Evolutionary conservation across 2,113 vertebrate species (phyloP), one percentile per base, ranked within the genome.

Genomic region (Muntiacus reevesi): DNA sequence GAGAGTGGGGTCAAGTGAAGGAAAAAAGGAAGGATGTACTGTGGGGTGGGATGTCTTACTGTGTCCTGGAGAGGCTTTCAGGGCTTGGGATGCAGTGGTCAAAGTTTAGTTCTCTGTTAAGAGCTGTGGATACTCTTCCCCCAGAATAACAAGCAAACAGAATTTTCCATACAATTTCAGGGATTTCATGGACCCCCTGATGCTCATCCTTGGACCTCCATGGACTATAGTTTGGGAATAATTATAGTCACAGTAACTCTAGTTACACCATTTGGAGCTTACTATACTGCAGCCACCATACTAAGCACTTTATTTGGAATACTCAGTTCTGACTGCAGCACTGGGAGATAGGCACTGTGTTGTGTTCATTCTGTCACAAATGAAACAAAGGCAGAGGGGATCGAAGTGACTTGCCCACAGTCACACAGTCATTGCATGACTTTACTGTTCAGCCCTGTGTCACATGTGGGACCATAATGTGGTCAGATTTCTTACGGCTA

Each of bases 171-270:
- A 67, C 27, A 79, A 19, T 89, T 90, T 96, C 55, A 86, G 67
- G 92, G 67, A 84, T 64, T 92, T 90, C 45, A 36, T 16, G 76
- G 74, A 71, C 1, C 13, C 43, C 57, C 27, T 64, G 74, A 87
- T 50, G 78, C 45, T 86, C 85, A 93, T 96, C 76, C 57, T 62
- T 71, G 86, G 90, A 54, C 52, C 15, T 91, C 57, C 62, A n/a
- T 97, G 59, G 64, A 79, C 54, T 88, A 9, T 59, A 64, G 40
- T 19, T 94, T 96, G 79, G 52, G 86, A 96, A 85, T 82, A 81
- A 15, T 60, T 28, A 33, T 89, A 89, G 85, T 81, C 74, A 59
- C 16, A 88, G 83, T 78, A 57, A 36, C 17, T 74, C 54, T 33
- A 55, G 45, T 81, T 28, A 52, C 13, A 33, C 47, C 3, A 2